These are phyloP conservation scores for Prosapia bicincta DNA, from an alignment of 2,888 invertebrate species.

Conservation along the genomic window DNA sequence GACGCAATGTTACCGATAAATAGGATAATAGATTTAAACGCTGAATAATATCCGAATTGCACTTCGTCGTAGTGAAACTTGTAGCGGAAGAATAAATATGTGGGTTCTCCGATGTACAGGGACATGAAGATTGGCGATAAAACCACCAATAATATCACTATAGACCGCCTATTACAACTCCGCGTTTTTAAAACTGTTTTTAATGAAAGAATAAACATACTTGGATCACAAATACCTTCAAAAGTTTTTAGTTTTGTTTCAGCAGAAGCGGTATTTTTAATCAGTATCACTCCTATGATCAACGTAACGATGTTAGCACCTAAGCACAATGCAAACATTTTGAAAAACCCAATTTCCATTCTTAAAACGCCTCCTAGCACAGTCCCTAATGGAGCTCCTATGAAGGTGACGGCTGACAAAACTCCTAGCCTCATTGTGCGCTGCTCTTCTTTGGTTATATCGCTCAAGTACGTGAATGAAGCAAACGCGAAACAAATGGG, in stretches of 20 bases:
- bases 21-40: constrained; percentile 30
- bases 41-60: constrained; percentile 31
- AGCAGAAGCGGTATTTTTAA: neutral
- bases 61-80: constrained; percentile 34
- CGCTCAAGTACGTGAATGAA: constrained; percentile 30
- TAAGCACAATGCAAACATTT: constrained; percentile 22
- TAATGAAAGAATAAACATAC: neutral
- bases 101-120: constrained; percentile 32
- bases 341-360: constrained; percentile 22
- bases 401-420: constrained; percentile 29
- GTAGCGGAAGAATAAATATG: constrained; percentile 32
- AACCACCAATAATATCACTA: constrained; percentile 26
- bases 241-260: neutral
- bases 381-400: constrained; percentile 28
- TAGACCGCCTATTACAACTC: constrained; percentile 14
- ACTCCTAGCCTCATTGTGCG: constrained; percentile 24
- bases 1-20: constrained; percentile 32
- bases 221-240: neutral
- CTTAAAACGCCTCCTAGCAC: constrained; percentile 25
- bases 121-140: constrained; percentile 31
- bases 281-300: constrained; percentile 16
- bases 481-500: constrained; percentile 27
- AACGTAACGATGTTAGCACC: constrained; percentile 18
- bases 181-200: constrained; percentile 29
- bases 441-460: constrained; percentile 26